phyloP scores from a whole-genome alignment of 2,888 invertebrate species.

The Vanessa cardui region DNA sequence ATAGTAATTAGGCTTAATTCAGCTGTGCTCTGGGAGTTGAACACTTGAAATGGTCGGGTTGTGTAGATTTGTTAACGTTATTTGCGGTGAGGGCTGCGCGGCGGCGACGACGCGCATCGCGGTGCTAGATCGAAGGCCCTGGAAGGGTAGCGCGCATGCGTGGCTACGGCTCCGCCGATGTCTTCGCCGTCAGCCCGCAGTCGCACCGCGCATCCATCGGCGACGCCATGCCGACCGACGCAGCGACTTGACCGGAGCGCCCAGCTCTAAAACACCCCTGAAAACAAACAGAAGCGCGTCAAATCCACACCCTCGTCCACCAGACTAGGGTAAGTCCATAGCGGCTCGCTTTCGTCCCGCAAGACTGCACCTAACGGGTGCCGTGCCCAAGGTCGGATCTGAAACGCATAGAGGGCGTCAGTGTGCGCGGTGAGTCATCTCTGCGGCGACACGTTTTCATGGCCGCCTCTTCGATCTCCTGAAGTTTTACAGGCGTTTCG shows the following conservation, averaged over 20 bases:
- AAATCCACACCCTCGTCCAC: constrained; percentile 53
- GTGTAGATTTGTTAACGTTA: constrained; percentile 67
- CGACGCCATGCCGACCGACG: constrained; percentile 75
- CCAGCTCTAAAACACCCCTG: constrained; percentile 65
- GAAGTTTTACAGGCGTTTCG: constrained; percentile 54
- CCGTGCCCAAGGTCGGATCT: constrained; percentile 63
- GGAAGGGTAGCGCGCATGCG: constrained; percentile 63
- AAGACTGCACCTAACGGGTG: constrained; percentile 46
- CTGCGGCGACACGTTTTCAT: constrained; percentile 77
- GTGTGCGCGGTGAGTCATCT: constrained; percentile 77
- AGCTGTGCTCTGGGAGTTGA: constrained; percentile 54
- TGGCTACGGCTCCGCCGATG: constrained; percentile 56
- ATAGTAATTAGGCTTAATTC: constrained; percentile 53
- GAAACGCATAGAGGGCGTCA: constrained; percentile 60
- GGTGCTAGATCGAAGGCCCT: constrained; percentile 76
- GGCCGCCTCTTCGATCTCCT: constrained; percentile 74
- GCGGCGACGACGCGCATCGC: constrained; percentile 60
- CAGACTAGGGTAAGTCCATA: constrained; percentile 70
- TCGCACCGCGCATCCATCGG: constrained; percentile 71
- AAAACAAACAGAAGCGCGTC: constrained; percentile 56
- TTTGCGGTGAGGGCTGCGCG: constrained; percentile 75
- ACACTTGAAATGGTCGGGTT: constrained; percentile 62
- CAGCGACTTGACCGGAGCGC: constrained; percentile 74
- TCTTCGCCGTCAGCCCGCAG: constrained; percentile 68
- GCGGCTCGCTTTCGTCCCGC: constrained; percentile 47